These are phyloP conservation scores for Xiphophorus hellerii DNA, from an alignment of 2,113 vertebrate species.

Conservation along the genomic window DNA sequence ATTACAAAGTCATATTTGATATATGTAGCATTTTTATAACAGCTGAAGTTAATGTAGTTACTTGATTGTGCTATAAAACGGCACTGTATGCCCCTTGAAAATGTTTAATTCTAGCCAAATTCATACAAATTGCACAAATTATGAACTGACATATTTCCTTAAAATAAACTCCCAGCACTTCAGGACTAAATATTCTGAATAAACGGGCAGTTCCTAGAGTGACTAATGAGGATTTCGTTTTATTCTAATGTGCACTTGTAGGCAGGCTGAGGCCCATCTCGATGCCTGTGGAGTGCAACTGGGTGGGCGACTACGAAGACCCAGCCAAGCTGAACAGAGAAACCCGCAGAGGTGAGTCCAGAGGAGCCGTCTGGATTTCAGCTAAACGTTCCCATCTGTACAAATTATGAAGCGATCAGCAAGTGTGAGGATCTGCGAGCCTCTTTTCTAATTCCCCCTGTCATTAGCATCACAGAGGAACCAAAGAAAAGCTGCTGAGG, in stretches of 20 bases:
- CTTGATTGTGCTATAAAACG: too few relatives aligned
- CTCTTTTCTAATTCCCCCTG: constrained; percentile 45
- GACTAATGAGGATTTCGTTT: constrained; percentile 5
- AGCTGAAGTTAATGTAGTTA: too few relatives aligned
- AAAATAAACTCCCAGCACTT: neutral
- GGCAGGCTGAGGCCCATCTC: constrained; percentile 96
- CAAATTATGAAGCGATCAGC: constrained; percentile 56
- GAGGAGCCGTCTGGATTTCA: constrained; percentile 55
- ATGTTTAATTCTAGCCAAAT: neutral
- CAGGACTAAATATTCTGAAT: neutral
- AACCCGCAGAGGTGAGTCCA: constrained; percentile 92
- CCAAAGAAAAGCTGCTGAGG: constrained; percentile 24
- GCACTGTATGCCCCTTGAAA: too few relatives aligned
- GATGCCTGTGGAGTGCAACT: constrained; percentile 98
- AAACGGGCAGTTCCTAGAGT: neutral
- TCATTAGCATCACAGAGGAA: constrained; percentile 63
- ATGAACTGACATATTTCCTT: neutral
- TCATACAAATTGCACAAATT: neutral
- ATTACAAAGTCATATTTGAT: too few relatives aligned
- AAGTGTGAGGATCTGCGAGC: constrained; percentile 51
- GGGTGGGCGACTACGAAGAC: constrained; percentile 98
- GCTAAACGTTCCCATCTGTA: constrained; percentile 53
- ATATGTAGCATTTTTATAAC: too few relatives aligned
- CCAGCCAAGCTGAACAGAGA: constrained; percentile 95
- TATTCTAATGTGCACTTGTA: constrained; percentile 71